Conservation (phyloP, 2,888 invertebrate genomes). For the Hirudinaria manillensis region DNA sequence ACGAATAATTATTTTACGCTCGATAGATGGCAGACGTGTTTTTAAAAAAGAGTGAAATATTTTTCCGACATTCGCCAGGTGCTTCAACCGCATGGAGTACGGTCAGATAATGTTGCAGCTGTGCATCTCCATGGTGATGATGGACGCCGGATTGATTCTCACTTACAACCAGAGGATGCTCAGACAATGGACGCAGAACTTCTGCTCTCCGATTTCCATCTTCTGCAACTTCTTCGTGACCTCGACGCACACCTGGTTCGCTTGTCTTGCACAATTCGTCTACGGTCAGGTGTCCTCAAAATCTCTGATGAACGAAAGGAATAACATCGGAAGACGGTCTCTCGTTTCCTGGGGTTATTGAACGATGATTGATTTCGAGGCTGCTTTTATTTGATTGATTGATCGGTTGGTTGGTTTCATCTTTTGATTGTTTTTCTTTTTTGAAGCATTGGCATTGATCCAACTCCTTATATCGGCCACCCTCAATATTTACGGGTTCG, state of each 20-base stretch:
- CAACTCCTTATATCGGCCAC: constrained; percentile 14
- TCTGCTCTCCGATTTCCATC: constrained; percentile 33
- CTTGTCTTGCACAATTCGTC: constrained; percentile 30
- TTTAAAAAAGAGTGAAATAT: too few species aligned
- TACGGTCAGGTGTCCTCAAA: constrained; percentile 25
- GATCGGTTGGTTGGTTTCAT: background rate
- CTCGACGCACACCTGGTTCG: constrained; percentile 33
- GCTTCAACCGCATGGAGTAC: constrained; percentile 36
- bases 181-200: constrained; percentile 26
- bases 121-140: constrained; percentile 34
- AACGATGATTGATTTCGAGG: too few species aligned
- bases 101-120: constrained; percentile 38
- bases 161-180: constrained; percentile 35
- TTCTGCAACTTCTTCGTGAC: constrained; percentile 36
- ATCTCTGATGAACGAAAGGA: constrained; percentile 19
- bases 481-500: constrained; percentile 17
- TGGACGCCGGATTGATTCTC: constrained; percentile 35
- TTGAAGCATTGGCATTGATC: constrained; percentile 11
- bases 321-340: constrained; percentile 33
- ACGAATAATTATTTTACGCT: background rate
- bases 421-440: background rate
- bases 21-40: too few species aligned
- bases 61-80: too few species aligned
- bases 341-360: constrained; percentile 35
- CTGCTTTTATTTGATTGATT: background rate